Evolutionary conservation across 2,797 vertebrate species (phyloP), one percentile per base, ranked within the genome.

Genomic region (Ispidina picta): DNA sequence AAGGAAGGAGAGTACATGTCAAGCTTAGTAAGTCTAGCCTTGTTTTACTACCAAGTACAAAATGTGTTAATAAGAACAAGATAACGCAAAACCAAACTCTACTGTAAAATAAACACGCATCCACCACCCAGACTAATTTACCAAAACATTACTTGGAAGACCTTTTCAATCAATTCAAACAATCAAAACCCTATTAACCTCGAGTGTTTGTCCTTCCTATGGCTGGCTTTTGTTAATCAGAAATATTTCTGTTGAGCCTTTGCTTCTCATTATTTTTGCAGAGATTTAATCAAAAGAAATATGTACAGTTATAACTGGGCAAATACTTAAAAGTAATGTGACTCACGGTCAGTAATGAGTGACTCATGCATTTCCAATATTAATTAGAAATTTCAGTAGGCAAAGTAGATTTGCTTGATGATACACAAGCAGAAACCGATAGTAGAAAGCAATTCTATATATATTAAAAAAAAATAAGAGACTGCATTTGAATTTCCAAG

Each of bases 271-370:
- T 84, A 68, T 72, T 74, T 94, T 88, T 83, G n/a, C 15, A 83
- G 39, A 81, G n/a, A 63, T 86, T 89, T 75, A 88, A 86, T 86
- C 33, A 85, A 86, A 83, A 63, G 43, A 75, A 88, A 72, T 63
- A 83, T 10, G 55, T 63, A 72, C 46, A 75, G 22, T 75, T 89
- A 92, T 86, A 88, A 65, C 29, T 73, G n/a, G 31, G n/a, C 55
- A 92, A 93, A 88, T 87, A 91, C 35, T 63, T 85, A 44, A 35
- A 85, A 81, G 19, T 52, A 72, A 52, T 63, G 13, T 83, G 66
- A 72, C 37, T 78, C 76, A 52, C 0, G 0, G 15, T 62, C 62
- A 59, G 20, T 81, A 88, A 88, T 55, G 22, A 92, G 4, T 68
- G 73, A 89, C 41, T 89, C 9, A 48, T n/a, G 6, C 14, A 44